Conservation (phyloP, 2,113 vertebrate genomes). For the Cephalopterus ornatus region DNA sequence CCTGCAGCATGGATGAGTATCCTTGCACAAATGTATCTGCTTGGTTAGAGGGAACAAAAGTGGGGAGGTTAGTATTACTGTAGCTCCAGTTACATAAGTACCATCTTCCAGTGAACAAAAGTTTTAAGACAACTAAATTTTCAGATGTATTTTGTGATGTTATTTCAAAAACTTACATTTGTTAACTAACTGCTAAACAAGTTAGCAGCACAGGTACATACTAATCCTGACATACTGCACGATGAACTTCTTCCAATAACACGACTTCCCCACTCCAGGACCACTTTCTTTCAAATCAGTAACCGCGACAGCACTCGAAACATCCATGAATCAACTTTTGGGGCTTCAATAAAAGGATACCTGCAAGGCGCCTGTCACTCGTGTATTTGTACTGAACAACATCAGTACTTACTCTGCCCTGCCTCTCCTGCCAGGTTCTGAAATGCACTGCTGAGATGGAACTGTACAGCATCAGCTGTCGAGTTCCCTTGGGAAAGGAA, state of each 20-base stretch:
- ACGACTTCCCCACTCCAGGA: accelerated
- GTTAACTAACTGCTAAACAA: neutral
- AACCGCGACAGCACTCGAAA: neutral
- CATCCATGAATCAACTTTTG: neutral
- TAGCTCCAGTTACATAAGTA: neutral
- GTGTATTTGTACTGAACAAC: accelerated
- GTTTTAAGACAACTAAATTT: neutral
- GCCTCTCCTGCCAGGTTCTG: neutral
- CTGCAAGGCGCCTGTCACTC: neutral
- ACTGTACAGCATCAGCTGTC: neutral
- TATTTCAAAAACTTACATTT: neutral
- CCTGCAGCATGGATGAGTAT: neutral
- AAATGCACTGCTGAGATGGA: neutral
- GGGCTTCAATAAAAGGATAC: neutral
- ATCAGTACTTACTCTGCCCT: neutral
- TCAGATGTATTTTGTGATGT: neutral
- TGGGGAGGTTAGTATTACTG: neutral
- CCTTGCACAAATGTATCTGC: neutral
- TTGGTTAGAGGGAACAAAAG: neutral
- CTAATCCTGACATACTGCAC: neutral
- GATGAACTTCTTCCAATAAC: neutral
- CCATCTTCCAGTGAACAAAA: neutral
- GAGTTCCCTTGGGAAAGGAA: neutral
- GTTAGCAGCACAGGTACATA: neutral
- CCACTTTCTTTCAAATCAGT: neutral